phyloP scores from a whole-genome alignment of 2,888 invertebrate genomes.

The Melanchra persicariae region DNA sequence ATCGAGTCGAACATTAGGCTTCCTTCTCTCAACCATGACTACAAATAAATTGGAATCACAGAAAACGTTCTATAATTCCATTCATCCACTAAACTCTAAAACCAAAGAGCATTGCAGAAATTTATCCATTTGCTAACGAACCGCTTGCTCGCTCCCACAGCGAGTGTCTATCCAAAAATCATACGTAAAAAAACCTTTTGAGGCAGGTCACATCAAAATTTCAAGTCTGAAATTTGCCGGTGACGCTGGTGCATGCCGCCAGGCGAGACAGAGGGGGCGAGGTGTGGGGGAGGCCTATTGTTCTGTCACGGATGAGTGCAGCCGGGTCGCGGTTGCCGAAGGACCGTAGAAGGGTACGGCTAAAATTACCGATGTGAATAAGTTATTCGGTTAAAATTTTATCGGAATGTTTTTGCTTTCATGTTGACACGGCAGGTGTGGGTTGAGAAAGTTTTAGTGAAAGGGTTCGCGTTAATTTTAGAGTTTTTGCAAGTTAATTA shows the following conservation, averaged over 20 bases:
- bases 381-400: slow-evolving; percentile 57
- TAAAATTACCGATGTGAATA: slow-evolving; percentile 68
- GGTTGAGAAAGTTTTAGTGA: slow-evolving; percentile 37
- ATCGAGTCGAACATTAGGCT: background rate
- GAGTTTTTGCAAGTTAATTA: slow-evolving; percentile 26
- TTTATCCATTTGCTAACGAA: slow-evolving; percentile 58
- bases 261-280: slow-evolving; percentile 26
- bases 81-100: slow-evolving; percentile 22
- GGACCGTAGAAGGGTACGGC: slow-evolving; percentile 61
- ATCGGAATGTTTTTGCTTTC: slow-evolving; percentile 50
- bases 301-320: slow-evolving; percentile 78
- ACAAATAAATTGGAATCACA: background rate
- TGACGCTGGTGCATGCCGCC: slow-evolving; percentile 65
- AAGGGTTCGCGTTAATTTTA: slow-evolving; percentile 36
- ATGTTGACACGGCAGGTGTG: slow-evolving; percentile 40
- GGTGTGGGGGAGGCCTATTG: slow-evolving; percentile 69
- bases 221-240: slow-evolving; percentile 69
- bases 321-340: slow-evolving; percentile 66
- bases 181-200: slow-evolving; percentile 55
- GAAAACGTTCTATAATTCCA: slow-evolving; percentile 5
- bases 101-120: slow-evolving; percentile 26
- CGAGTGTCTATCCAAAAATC: slow-evolving; percentile 56
- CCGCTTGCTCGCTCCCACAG: slow-evolving; percentile 28
- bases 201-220: slow-evolving; percentile 72
- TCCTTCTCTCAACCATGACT: background rate